phyloP scores from a whole-genome alignment of 2,888 invertebrate species.

The Melanostoma mellinum region DNA sequence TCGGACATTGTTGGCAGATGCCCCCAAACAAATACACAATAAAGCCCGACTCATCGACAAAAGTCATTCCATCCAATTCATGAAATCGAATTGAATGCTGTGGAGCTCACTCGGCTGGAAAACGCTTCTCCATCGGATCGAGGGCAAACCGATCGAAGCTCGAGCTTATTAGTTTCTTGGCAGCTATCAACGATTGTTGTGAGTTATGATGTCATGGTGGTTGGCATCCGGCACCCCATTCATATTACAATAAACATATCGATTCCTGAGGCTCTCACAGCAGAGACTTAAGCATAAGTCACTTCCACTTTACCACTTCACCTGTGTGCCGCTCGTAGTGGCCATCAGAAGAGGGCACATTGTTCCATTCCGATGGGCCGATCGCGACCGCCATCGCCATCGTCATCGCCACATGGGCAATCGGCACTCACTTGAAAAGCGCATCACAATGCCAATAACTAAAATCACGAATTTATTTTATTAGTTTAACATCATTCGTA shows the following conservation, averaged over 20 bases:
- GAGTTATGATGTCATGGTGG: slow-evolving; percentile 71
- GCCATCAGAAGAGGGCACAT: slow-evolving; percentile 58
- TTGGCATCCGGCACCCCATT: slow-evolving; percentile 70
- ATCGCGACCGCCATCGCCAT: too few relatives aligned
- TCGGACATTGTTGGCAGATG: slow-evolving; percentile 47
- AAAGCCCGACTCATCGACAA: slow-evolving; percentile 45
- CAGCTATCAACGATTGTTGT: slow-evolving; percentile 63
- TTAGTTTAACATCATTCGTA: slow-evolving; percentile 61
- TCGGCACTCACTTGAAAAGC: slow-evolving; percentile 62
- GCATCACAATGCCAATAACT: slow-evolving; percentile 66
- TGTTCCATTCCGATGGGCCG: slow-evolving; percentile 54
- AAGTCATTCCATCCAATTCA: slow-evolving; percentile 61
- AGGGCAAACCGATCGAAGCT: slow-evolving; percentile 51
- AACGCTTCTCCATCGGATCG: slow-evolving; percentile 56
- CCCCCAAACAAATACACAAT: slow-evolving; percentile 47
- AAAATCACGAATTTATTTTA: slow-evolving; percentile 72
- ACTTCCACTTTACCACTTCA: slow-evolving; percentile 35
- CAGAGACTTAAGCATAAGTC: slow-evolving; percentile 33
- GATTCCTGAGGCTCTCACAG: slow-evolving; percentile 34
- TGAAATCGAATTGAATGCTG: slow-evolving; percentile 62
- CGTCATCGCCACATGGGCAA: slow-evolving; percentile 38
- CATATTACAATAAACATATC: slow-evolving; percentile 15
- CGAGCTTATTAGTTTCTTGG: slow-evolving; percentile 69
- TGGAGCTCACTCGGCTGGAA: slow-evolving; percentile 28
- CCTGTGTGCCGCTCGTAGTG: slow-evolving; percentile 36